Base-by-base conservation (phyloP, 2,888 invertebrate species). In the Schrankia costaestrigalis region DNA sequence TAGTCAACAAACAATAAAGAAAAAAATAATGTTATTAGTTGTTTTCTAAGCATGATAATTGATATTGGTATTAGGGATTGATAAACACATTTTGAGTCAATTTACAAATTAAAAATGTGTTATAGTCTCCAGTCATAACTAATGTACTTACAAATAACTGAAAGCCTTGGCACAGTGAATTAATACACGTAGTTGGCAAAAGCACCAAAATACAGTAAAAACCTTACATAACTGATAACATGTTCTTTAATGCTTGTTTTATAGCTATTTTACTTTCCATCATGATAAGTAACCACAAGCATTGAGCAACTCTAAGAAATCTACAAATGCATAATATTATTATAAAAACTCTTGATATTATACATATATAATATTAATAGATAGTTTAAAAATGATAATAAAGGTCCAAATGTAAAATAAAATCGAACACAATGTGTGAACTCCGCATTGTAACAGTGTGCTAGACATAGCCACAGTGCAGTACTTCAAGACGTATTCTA, bases 221-320 rank as follows among this genome's bases (percentile, higher is more conserved):
- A 63, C 48, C 71, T 80, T 81, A 78, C 64, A 75, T 77, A 81
- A 79, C 74, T 73, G 85, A 85, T 85, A 84, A 82, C 71, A 68
- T 59, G 60, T 67, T 76, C 79, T 81, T 74, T 71, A 71, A 61
- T 63, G 64, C 57, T 44, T 40, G 56, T 78, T 85, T 82, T 81
- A 79, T 76, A 46, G 70, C 66, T 50, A 58, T 66, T 71, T 62
- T 65, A 60, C 50, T 61, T 56, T 52, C 51, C 40, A 53, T 56
- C 49, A 63, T 63, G 63, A 63, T 68, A 68, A 67, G 44, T 62
- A 52, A 52, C 34, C 44, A 33, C 43, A 54, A 37, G 29, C 24
- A 55, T 56, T 55, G 56, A 43, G 53, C 42, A 54, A 54, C 34
- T 41, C 18, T 24, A 40, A 44, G 17, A 42, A 37, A 19, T 32